Evolutionary conservation across 2,797 vertebrate genomes (phyloP).

Genomic region (Pogonophryne albipinna): DNA sequence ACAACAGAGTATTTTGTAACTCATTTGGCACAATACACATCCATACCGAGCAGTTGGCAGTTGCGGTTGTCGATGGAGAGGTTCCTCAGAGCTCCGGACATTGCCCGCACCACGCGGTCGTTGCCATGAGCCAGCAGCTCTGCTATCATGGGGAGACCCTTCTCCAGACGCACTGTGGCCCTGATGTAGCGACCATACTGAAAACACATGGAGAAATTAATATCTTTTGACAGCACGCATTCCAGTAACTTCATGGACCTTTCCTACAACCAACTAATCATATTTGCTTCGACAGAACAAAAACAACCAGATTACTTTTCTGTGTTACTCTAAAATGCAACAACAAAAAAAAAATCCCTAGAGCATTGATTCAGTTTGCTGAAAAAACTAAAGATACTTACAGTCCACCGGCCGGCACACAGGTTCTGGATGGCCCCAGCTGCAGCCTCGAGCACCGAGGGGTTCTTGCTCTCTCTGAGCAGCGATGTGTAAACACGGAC

Average conservation of each 20-base stretch:
- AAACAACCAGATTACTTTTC: not conserved
- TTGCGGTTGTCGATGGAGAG: constrained; percentile 94
- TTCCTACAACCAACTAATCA: not conserved
- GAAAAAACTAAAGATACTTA: constrained; percentile 73
- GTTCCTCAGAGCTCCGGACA: constrained; percentile 95
- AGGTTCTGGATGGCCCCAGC: constrained; percentile 97
- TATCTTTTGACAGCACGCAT: not conserved
- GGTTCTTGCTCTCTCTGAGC: constrained; percentile 93
- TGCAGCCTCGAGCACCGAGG: constrained; percentile 94
- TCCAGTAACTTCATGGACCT: not conserved
- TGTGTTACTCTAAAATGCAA: not conserved
- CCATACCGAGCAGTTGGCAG: constrained; percentile 94
- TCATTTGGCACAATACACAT: not conserved
- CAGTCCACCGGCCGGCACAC: constrained; percentile 95
- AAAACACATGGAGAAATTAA: not conserved
- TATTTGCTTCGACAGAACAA: not conserved
- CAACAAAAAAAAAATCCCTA: not conserved
- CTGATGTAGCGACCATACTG: constrained; percentile 95
- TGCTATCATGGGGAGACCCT: constrained; percentile 94
- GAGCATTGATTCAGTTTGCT: not conserved
- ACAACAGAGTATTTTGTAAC: not conserved
- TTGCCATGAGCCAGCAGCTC: constrained; percentile 92
- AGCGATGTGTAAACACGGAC: constrained; percentile 96
- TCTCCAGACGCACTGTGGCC: constrained; percentile 92
- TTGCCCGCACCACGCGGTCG: constrained; percentile 95